Conservation (phyloP, 2,113 vertebrate species). For the Orycteropus afer region DNA sequence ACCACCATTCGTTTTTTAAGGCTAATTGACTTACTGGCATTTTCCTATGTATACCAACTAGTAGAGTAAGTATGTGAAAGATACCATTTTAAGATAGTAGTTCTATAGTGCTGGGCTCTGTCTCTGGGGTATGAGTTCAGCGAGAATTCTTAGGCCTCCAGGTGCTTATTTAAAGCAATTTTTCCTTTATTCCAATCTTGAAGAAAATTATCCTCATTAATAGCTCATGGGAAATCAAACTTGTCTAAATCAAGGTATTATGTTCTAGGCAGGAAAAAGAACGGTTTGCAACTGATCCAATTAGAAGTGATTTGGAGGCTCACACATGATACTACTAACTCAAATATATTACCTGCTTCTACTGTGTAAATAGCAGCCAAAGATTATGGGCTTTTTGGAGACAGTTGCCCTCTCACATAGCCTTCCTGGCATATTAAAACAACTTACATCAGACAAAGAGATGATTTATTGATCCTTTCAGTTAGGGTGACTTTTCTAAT, state of each 20-base stretch:
- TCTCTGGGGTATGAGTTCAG: background rate
- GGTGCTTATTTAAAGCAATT: conserved; percentile 27
- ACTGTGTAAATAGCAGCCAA: background rate
- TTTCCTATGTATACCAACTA: background rate
- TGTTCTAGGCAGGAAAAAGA: background rate
- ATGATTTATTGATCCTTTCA: background rate
- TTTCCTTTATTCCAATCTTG: conserved; percentile 1
- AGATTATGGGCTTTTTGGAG: background rate
- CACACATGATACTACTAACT: background rate
- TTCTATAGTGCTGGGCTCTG: background rate
- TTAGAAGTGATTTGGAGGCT: background rate
- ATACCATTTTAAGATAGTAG: background rate
- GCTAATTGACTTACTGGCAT: background rate
- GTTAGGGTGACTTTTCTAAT: background rate
- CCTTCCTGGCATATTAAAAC: background rate
- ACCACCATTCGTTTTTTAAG: background rate
- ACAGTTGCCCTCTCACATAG: background rate
- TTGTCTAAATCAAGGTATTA: background rate
- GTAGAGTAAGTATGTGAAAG: background rate
- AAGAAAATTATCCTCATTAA: conserved; percentile 5
- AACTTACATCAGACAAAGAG: background rate
- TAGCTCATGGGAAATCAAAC: conserved; percentile 24
- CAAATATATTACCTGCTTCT: background rate
- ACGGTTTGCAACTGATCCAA: conserved; percentile 28
- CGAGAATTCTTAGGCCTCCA: background rate